Conservation (phyloP, 2,797 vertebrate species). For the Betta splendens region DNA sequence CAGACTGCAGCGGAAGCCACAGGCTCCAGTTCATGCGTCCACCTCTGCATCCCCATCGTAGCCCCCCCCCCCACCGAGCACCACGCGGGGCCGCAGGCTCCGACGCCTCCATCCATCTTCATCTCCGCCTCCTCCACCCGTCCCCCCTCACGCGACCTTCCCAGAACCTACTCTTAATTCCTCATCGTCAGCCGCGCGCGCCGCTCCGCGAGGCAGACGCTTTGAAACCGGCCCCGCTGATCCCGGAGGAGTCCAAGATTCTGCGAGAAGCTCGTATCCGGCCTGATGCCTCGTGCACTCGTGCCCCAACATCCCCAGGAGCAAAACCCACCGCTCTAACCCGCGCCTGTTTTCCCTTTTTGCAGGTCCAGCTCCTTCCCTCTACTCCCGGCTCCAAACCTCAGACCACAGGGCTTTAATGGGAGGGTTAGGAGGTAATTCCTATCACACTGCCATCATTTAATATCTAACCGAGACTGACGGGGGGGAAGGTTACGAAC, state of each 20-base stretch:
- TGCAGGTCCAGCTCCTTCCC: conserved; percentile 61
- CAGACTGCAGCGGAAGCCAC: conserved; percentile 71
- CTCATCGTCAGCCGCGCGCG: conserved; percentile 34
- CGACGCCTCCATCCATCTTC: conserved; percentile 28
- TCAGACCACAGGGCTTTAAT: conserved; percentile 79
- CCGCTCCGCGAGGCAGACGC: conserved; percentile 28
- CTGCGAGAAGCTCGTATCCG: conserved; percentile 46
- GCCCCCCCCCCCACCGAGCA: conserved; percentile 22
- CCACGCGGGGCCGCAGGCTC: conserved; percentile 40
- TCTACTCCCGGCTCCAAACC: conserved; percentile 66
- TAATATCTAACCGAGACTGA: conserved; percentile 76
- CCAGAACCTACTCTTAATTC: conserved; percentile 23
- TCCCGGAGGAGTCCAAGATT: conserved; percentile 34
- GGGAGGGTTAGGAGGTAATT: conserved; percentile 78
- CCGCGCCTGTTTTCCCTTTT: conserved; percentile 56
- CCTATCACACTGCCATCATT: conserved; percentile 79
- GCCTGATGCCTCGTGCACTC: conserved; percentile 50
- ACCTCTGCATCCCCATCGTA: conserved; percentile 48
- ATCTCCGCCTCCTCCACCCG: conserved; percentile 41
- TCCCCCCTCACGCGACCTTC: conserved; percentile 41
- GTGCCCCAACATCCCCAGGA: conserved; percentile 47
- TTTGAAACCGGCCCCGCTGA: conserved; percentile 2
- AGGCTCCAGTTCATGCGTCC: conserved; percentile 69
- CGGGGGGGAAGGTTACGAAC: conserved; percentile 79
- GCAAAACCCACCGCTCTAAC: conserved; percentile 46